Evolutionary conservation across 2,888 invertebrate genomes (phyloP), one percentile per base, ranked within the genome.

Genomic region (Athetis lepigone): DNA sequence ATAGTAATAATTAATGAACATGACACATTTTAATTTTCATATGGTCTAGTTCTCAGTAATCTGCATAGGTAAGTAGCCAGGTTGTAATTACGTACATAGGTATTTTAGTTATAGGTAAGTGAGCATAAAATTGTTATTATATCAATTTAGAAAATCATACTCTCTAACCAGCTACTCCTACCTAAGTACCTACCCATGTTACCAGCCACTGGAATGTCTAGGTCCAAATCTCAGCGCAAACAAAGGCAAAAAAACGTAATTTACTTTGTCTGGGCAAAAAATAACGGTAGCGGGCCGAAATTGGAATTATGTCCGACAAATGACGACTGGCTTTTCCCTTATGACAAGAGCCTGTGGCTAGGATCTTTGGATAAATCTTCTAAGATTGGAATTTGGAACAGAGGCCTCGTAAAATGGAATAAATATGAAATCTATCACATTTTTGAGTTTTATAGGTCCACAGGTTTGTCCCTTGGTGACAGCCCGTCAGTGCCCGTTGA

Each of bases 271-370:
- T 45, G 45, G 39, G 16, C 36, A 73, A 55, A 47, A 72, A 25
- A 27, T 66, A 27, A 13, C 49, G 23, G 36, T 29, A 45, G 39
- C 27, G 25, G 33, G 0, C 33, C 27, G 11, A 52, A 27, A 75
- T 40, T 61, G 52, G 70, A 54, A 61, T 54, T 43, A 54, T 40
- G 42, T 19, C 61, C 39, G 19, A 43, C 42, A 75, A 61, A 75
- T 75, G 52, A 49, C 52, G 47, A 27, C 42, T 69, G 47, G 61
- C 16, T 19, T 58, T 27, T 7, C 19, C 36, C 49, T 36, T 54
- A 75, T 69, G 43, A 70, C 52, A 40, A 45, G 42, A 47, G 75
- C 29, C 42, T 43, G 19, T 58, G 39, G n/a, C n/a, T 36, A 39
- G 36, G 52, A 60, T 59, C 47, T 60, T 21, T 18, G 7, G 43